Percentiles rank a stretch among this genome's conserved stretches.
phyloP scores from a whole-genome alignment of 2,888 invertebrate species.

The Leucophora obtusa region DNA sequence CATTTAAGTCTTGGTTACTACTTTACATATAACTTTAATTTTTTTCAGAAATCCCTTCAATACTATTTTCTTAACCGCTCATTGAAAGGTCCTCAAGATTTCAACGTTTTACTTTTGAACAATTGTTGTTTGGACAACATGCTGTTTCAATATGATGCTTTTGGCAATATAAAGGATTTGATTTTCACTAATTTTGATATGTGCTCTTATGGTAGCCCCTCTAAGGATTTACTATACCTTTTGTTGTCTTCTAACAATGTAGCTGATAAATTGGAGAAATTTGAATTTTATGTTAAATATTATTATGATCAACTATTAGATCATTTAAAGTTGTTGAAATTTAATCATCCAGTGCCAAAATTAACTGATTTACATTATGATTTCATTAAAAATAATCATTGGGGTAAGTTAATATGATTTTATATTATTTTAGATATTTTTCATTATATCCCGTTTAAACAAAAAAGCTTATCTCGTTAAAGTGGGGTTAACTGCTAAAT shows the following conservation, averaged over 20 bases:
- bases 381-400: conserved; percentile 67
- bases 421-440: too few species aligned
- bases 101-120: conserved; percentile 60
- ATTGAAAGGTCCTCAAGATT: background rate
- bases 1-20: too few species aligned
- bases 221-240: conserved; percentile 65
- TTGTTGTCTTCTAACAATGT: conserved; percentile 63
- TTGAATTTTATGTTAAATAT: conserved; percentile 66
- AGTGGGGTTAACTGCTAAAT: too few species aligned
- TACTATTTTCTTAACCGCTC: background rate
- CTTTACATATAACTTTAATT: too few species aligned
- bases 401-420: conserved; percentile 60
- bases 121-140: conserved; percentile 74
- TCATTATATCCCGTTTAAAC: too few species aligned
- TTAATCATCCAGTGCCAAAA: conserved; percentile 66
- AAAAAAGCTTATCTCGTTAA: too few species aligned
- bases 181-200: conserved; percentile 70
- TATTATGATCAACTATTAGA: conserved; percentile 67
- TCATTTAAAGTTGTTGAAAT: conserved; percentile 67
- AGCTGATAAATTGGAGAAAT: conserved; percentile 62
- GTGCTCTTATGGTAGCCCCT: conserved; percentile 67
- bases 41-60: conserved; percentile 26
- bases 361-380: conserved; percentile 68
- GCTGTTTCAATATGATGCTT: conserved; percentile 68
- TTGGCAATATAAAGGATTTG: conserved; percentile 66